These are phyloP conservation scores for Sebastes flavidus DNA, from an alignment of 2,797 vertebrate species.

Conservation along the genomic window DNA sequence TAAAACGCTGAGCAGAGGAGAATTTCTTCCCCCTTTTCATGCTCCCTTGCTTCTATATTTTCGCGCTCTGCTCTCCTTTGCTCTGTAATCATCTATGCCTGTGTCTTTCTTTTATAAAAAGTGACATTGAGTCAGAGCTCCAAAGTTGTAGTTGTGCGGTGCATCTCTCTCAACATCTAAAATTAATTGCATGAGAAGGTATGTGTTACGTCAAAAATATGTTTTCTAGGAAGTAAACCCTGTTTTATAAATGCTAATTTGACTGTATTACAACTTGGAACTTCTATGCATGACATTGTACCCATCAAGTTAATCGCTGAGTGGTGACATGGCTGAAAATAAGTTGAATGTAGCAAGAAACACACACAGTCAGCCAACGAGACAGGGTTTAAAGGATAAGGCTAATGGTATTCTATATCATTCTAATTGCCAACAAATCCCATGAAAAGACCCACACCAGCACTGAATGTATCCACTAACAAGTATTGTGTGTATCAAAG, in stretches of 20 bases:
- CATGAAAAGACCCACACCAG: no score
- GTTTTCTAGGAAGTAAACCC: neutral
- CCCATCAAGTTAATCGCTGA: no score
- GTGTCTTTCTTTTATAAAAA: neutral
- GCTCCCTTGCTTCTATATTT: neutral
- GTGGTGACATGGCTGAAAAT: no score
- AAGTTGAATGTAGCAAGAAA: neutral
- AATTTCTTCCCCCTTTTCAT: neutral
- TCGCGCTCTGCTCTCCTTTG: neutral
- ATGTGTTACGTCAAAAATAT: neutral
- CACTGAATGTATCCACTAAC: no score
- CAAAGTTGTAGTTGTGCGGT: neutral
- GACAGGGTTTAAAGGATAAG: neutral
- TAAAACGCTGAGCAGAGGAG: slow-evolving; percentile 29
- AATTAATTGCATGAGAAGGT: neutral
- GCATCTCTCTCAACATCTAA: neutral
- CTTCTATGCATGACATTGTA: neutral
- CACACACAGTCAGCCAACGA: neutral
- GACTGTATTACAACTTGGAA: neutral
- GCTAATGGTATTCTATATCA: neutral
- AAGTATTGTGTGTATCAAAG: no score
- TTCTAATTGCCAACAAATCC: neutral
- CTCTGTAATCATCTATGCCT: neutral
- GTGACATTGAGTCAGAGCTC: neutral
- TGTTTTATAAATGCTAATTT: neutral